A percentile compares a stretch with the other conserved stretches of the same genome.
These are phyloP conservation scores for Microplitis demolitor DNA, from an alignment of 1,140 invertebrate genomes.

Conservation along the genomic window DNA sequence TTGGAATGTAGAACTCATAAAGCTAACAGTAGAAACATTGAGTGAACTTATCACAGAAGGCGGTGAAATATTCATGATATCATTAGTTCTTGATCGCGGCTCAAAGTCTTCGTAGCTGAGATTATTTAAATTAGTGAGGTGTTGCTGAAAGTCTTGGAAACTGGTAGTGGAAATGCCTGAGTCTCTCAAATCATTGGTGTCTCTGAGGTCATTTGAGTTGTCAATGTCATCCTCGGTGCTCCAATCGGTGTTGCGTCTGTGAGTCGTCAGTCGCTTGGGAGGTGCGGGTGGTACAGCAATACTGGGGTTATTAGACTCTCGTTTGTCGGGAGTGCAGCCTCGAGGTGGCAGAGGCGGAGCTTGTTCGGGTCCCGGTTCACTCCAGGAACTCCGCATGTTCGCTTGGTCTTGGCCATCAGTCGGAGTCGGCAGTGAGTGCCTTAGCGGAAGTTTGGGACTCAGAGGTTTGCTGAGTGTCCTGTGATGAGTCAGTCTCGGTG, in stretches of 20 bases:
- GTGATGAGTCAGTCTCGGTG: slow-evolving; percentile 65
- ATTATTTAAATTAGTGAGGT: slow-evolving; percentile 65
- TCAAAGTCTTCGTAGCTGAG: slow-evolving; percentile 66
- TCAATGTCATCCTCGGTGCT: slow-evolving; percentile 51
- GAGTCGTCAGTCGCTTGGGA: slow-evolving; percentile 62
- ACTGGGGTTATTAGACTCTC: slow-evolving; percentile 49
- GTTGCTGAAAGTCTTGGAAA: slow-evolving; percentile 56
- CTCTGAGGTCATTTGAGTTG: slow-evolving; percentile 36
- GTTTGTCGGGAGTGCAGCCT: slow-evolving; percentile 66
- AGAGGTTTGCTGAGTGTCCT: slow-evolving; percentile 65
- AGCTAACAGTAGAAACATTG: slow-evolving; percentile 50
- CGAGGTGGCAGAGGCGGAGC: slow-evolving; percentile 68
- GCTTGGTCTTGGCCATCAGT: slow-evolving; percentile 54
- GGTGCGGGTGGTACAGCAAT: slow-evolving; percentile 57
- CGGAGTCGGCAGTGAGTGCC: slow-evolving; percentile 62
- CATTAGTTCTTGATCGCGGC: slow-evolving; percentile 55
- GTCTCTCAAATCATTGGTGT: slow-evolving; percentile 61
- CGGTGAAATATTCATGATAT: slow-evolving; percentile 59
- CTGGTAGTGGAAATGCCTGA: slow-evolving; percentile 65
- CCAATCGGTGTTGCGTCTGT: slow-evolving; percentile 61
- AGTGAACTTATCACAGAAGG: slow-evolving; percentile 54
- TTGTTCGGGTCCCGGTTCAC: slow-evolving; percentile 63
- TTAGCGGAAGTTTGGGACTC: slow-evolving; percentile 63
- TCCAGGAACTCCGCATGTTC: slow-evolving; percentile 65
- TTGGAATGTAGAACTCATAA: slow-evolving; percentile 52